Base-by-base conservation (phyloP, 2,113 vertebrate species). In the Lota lota region DNA sequence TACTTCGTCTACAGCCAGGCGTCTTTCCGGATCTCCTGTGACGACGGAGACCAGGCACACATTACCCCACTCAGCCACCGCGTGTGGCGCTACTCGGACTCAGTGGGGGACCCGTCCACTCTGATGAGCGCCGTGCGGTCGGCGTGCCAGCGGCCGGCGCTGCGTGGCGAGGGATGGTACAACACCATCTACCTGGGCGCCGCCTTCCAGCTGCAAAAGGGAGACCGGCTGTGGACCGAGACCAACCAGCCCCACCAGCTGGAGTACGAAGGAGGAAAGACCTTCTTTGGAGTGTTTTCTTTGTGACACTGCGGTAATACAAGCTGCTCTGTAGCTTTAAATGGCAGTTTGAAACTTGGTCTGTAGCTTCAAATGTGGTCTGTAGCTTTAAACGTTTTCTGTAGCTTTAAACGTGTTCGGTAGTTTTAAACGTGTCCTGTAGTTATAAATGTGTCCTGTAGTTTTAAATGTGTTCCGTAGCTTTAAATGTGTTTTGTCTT, bases 1-100 rank as follows among this genome's bases (percentile, higher is more conserved):
- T 93, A 90, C 87, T 93, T 93, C 2, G 85, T 93, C 73, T 93
- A 93, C 87, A 92, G 87, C 75, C 92, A 93, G 82, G 91, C 82
- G 0, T 92, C 91, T 1, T 92, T 91, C 79, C 67, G 70, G 3
- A 74, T 90, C 14, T 70, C 61, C 67, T 92, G 90, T 63, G 22
- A n/a, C 1, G 21, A 53, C 0, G 53, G 7, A 5, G 0, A 60
- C 0, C 53, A 56, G 0, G 1, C 60, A 1, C 47, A 2, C 22
- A 54, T 61, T 7, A 28, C 54, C 0, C 73, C 85, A 0, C 68
- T 91, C 53, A 91, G 85, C 73, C 91, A 93, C 78, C 10, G 50
- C 4, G 77, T 93, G 54, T 68, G 22, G 68, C 85, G 89, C 62
- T 50, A 47, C 47, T 86, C 91, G 0, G 77, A 88, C 0, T 84